These are phyloP conservation scores for Pipa parva DNA, from an alignment of 2,113 vertebrate genomes.

Conservation along the genomic window DNA sequence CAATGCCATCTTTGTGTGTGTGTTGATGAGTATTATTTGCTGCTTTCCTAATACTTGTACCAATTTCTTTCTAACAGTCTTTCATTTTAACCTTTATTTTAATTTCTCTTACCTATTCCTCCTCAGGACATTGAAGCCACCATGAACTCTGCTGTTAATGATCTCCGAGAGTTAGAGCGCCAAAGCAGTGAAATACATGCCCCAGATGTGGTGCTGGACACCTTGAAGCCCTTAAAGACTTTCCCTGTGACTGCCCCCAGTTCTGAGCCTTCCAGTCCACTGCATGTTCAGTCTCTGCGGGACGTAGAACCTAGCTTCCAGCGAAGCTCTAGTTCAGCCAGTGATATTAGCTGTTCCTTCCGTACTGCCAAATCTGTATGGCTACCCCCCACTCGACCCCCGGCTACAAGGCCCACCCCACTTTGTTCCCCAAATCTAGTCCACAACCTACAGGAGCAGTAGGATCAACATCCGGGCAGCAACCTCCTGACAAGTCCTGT, in stretches of 20 bases:
- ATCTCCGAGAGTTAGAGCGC: constrained; percentile 85
- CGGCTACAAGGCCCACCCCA: constrained; percentile 85
- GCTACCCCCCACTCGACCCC: constrained; percentile 72
- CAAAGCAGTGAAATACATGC: constrained; percentile 86
- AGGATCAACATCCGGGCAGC: constrained; percentile 77
- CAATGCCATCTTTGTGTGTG: too few species aligned
- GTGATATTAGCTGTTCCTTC: constrained; percentile 90
- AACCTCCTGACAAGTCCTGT: constrained; percentile 89
- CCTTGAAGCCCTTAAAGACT: constrained; percentile 89
- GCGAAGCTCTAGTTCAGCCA: constrained; percentile 88
- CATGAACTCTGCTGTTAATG: constrained; percentile 87
- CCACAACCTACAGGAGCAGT: constrained; percentile 68
- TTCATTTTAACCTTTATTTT: too few species aligned
- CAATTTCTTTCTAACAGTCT: too few species aligned
- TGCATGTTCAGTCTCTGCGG: constrained; percentile 86
- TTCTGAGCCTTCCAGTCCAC: constrained; percentile 93
- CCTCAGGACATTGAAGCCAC: constrained; percentile 84
- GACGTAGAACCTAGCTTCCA: constrained; percentile 80
- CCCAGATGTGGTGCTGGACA: constrained; percentile 94
- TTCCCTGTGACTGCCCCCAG: constrained; percentile 68
- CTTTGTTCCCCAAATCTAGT: constrained; percentile 83
- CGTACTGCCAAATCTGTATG: constrained; percentile 75
- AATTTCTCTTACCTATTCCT: constrained; percentile 1
- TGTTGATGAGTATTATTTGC: too few species aligned
- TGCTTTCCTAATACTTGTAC: too few species aligned